Base-by-base conservation (phyloP, 2,888 invertebrate species). In the Frankliniella intonsa region DNA sequence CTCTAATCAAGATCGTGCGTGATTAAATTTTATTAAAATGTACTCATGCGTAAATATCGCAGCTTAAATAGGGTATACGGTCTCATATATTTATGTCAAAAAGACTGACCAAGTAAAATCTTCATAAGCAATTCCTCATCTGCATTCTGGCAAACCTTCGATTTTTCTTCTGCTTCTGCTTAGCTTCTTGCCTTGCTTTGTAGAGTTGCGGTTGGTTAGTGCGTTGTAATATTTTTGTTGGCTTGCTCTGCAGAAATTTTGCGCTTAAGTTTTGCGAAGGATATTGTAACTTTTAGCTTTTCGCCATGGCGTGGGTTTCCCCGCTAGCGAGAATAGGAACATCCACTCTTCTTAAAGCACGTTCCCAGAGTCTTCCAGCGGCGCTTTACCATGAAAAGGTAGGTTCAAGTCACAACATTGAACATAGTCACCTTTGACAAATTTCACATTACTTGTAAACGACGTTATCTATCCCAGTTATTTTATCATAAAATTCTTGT, bases 321-420 rank as follows among this genome's bases (percentile, higher is more conserved):
- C 69, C 69, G 10, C 69, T 76, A 12, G 69, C 25, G 12, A 76
- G 69, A 25, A 22, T 76, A 22, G 69, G 69, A 8, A 22, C 69
- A 25, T 76, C 69, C 65, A 50, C 50, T 80, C 69, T 50, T 17
- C 51, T 51, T 27, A 82, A 80, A 22, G 51, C 25, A 12, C 80
- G 81, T 22, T 82, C 82, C 10, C 9, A 11, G 88, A 89, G 87
- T 84, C 88, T 91, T 82, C 92, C 91, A 84, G 89, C 90, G 27
- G 90, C 92, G 81, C 89, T 90, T 49, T 95, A 95, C 87, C 95
- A 95, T 87, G 92, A 93, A 83, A 94, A 94, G 87, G 95, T 95
- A 88, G 92, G 90, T 22, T 14, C 10, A 76, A 22, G 69, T 76
- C 22, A 76, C 22, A 11, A 76, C 55, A 5, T 55, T 7, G 55